Base-by-base conservation (phyloP, 2,888 invertebrate genomes). In the Sesia apiformis region DNA sequence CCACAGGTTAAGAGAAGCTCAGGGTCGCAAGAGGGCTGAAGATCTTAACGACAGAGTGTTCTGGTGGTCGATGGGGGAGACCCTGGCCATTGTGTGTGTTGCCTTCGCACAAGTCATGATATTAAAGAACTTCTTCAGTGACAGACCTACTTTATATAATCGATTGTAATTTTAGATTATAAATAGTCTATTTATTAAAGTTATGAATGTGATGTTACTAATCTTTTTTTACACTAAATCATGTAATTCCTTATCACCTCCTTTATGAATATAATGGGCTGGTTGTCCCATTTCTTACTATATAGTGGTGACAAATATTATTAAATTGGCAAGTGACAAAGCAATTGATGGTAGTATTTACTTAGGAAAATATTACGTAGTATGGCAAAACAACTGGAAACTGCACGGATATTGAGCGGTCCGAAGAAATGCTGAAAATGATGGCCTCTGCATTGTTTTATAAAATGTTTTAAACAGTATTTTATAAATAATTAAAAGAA, bases 1-100 rank as follows among this genome's bases (percentile, higher is more conserved):
- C 86, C 98, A 99, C 85, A 92, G 98, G 57, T 85, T 99, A 58
- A 91, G 97, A 54, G 99, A 99, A 87, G 94, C 98, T 3, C 97
- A 98, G 78, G 95, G 98, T 53, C 93, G 98, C 54, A 98, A 97
- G 74, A 92, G 98, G 57, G 99, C 98, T 0, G 99, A 99, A 85
- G 97, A 98, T 76, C 90, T 99, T 55, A 99, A 98, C 70, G 97
- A 98, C 76, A 92, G 96, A 67, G 98, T 99, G 5, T 91, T 97
- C 74, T 93, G 93, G 91, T 99, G 98, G 98, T 97, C 98, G 0
- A 86, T 96, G 50, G 92, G 95, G 63, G 98, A 99, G 82, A 96
- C 98, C 6, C 69, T 94, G 3, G 94, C 96, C 43, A 93, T 99
- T 63, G 87, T 98, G 8, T 74, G 94, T 56, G 96, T 97, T 52